Base-by-base conservation (phyloP, 2,888 invertebrate species). In the Phania funesta region DNA sequence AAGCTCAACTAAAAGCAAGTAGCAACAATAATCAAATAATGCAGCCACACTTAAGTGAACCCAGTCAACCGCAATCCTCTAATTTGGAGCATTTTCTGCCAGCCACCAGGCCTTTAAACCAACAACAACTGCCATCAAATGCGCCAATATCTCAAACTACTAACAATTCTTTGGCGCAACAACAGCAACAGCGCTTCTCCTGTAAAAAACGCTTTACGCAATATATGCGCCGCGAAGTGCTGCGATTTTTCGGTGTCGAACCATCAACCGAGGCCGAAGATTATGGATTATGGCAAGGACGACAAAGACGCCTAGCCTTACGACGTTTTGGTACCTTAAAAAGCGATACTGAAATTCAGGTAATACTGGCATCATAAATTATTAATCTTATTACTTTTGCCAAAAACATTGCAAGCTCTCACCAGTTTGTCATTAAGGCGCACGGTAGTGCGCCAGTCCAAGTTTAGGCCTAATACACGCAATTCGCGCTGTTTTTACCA, bases 241-340 rank as follows among this genome's bases (percentile, higher is more conserved):
- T 91, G 0, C 87, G 87, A 6, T 91, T 91, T 73, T 91, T 91
- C 65, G 91, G 91, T 2, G 90, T 91, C 0, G 91, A 91, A 50
- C 68, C 83, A 0, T 87, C 87, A 50, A 89, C 87, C 0, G 91
- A 91, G 75, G 87, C 87, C 0, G 87, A 88, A 2, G 91, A 91
- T 67, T 88, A 86, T 3, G 83, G 80, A 2, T 84, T 90, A 29
- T 91, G 91, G 91, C 85, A 86, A 35, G 90, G 90, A 2, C 87
- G 91, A 0, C 91, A 91, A 70, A 87, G 89, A 0, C 89, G 91
- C 0, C 84, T 91, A 5, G 91, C 91, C 0, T 84, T 91, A 3
- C 87, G 91, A 3, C 88, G 91, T 2, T 91, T 91, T 60, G 89
- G 89, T 1, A 75, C 84, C 1, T 68, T 84, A 0, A 84, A 83